Evolutionary conservation across 2,888 invertebrate species (phyloP).

Genomic region (Trissolcus japonicus): DNA sequence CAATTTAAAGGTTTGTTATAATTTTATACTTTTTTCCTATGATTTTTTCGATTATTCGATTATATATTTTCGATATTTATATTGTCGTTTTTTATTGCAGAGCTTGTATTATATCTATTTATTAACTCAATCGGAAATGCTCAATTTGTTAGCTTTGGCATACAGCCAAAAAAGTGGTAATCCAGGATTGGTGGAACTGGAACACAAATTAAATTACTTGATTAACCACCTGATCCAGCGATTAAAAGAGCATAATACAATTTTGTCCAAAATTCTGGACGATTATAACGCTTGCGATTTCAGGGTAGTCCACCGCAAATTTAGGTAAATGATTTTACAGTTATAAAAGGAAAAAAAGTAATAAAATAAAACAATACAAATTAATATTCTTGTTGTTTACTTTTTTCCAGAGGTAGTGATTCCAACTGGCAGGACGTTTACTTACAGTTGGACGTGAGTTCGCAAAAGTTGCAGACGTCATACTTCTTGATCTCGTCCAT

Average conservation of each 20-base stretch:
- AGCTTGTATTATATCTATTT: slow-evolving; percentile 69
- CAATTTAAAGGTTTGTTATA: slow-evolving; percentile 63
- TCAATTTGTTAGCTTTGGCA: slow-evolving; percentile 66
- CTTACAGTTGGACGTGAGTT: slow-evolving; percentile 68
- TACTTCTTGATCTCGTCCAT: slow-evolving; percentile 65
- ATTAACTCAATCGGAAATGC: slow-evolving; percentile 71
- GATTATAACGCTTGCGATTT: slow-evolving; percentile 62
- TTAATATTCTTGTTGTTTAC: neutral
- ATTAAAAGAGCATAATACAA: slow-evolving; percentile 57
- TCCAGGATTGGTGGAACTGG: slow-evolving; percentile 51
- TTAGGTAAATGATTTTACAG: slow-evolving; percentile 53
- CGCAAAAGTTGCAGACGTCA: slow-evolving; percentile 67
- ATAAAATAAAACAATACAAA: neutral
- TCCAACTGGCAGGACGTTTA: slow-evolving; percentile 71
- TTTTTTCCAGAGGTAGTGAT: slow-evolving; percentile 57
- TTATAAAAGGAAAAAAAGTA: neutral
- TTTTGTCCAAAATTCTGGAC: slow-evolving; percentile 60
- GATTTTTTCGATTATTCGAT: no score
- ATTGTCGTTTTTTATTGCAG: slow-evolving; percentile 60
- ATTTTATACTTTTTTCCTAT: neutral
- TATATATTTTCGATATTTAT: no score
- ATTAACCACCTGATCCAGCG: slow-evolving; percentile 56
- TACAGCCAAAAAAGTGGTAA: slow-evolving; percentile 60
- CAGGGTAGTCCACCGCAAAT: slow-evolving; percentile 59
- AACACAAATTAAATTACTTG: slow-evolving; percentile 60